Percentiles rank a stretch among this genome's conserved stretches.
Conservation (phyloP, 1,140 invertebrate genomes). For the Nomia melanderi region DNA sequence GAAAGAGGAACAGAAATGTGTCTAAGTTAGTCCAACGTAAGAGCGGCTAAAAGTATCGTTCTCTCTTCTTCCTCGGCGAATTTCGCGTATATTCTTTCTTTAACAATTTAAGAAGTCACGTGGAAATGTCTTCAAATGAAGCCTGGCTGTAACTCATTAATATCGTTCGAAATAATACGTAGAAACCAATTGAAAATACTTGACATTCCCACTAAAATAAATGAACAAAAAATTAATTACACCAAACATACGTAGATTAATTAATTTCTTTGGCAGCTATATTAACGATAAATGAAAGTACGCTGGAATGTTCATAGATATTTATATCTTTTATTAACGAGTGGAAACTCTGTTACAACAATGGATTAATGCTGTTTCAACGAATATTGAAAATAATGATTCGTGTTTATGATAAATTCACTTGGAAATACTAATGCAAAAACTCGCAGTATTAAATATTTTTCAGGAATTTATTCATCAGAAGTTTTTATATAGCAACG, state of each 20-base stretch:
- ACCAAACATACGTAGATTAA: background rate
- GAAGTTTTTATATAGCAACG: background rate
- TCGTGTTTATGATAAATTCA: background rate
- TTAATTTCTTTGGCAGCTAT: background rate
- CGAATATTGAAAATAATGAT: slow-evolving; percentile 6
- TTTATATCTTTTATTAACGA: slow-evolving; percentile 18
- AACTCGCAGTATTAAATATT: background rate
- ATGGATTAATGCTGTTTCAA: background rate
- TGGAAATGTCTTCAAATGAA: background rate
- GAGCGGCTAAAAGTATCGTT: background rate
- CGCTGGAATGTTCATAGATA: background rate
- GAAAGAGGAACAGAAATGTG: background rate
- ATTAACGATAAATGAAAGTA: background rate
- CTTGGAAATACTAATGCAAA: background rate
- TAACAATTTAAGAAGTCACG: background rate
- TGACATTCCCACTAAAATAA: background rate
- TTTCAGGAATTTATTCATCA: background rate
- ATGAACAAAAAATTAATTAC: background rate
- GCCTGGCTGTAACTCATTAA: slow-evolving; percentile 17
- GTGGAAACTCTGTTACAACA: background rate
- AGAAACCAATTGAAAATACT: too few species aligned
- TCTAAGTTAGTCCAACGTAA: background rate
- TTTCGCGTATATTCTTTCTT: background rate
- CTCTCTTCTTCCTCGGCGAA: too few species aligned
- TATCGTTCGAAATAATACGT: slow-evolving; percentile 1